phyloP scores from a whole-genome alignment of 1,140 invertebrate genomes.

The Saccostrea glomerata region DNA sequence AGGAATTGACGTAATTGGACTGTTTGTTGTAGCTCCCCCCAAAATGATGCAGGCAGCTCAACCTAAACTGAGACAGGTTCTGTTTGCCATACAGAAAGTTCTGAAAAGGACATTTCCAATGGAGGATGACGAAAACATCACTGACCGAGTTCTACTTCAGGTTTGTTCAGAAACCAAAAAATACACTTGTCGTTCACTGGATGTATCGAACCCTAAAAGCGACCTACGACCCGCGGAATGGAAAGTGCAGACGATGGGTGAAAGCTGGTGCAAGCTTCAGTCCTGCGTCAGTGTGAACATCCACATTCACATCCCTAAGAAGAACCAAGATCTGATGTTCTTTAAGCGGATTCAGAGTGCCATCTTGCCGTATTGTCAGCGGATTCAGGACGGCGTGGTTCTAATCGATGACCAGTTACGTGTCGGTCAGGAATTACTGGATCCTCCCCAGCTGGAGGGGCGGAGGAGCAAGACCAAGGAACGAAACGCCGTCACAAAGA shows the following conservation, averaged over 20 bases:
- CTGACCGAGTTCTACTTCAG: slow-evolving; percentile 81
- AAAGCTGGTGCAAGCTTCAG: slow-evolving; percentile 85
- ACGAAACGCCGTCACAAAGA: slow-evolving; percentile 49
- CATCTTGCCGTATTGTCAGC: slow-evolving; percentile 81
- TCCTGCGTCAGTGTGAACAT: slow-evolving; percentile 86
- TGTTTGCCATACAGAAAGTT: slow-evolving; percentile 74
- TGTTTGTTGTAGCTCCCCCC: slow-evolving; percentile 83
- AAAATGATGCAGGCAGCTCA: slow-evolving; percentile 82
- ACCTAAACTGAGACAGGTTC: slow-evolving; percentile 74
- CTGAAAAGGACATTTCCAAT: slow-evolving; percentile 61
- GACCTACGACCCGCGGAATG: slow-evolving; percentile 74
- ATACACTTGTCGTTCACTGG: slow-evolving; percentile 69
- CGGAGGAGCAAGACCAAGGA: slow-evolving; percentile 74
- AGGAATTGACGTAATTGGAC: slow-evolving; percentile 87
- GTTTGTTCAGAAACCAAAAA: slow-evolving; percentile 80
- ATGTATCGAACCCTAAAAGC: slow-evolving; percentile 59
- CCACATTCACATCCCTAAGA: slow-evolving; percentile 82
- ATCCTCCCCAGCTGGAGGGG: slow-evolving; percentile 72
- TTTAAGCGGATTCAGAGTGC: slow-evolving; percentile 85
- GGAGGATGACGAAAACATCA: slow-evolving; percentile 51
- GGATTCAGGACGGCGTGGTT: slow-evolving; percentile 74
- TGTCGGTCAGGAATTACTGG: slow-evolving; percentile 50
- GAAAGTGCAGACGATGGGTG: slow-evolving; percentile 69
- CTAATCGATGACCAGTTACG: slow-evolving; percentile 60
- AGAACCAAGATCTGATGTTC: slow-evolving; percentile 82